Conservation (phyloP, 2,113 vertebrate genomes). For the Scatophagus argus region DNA sequence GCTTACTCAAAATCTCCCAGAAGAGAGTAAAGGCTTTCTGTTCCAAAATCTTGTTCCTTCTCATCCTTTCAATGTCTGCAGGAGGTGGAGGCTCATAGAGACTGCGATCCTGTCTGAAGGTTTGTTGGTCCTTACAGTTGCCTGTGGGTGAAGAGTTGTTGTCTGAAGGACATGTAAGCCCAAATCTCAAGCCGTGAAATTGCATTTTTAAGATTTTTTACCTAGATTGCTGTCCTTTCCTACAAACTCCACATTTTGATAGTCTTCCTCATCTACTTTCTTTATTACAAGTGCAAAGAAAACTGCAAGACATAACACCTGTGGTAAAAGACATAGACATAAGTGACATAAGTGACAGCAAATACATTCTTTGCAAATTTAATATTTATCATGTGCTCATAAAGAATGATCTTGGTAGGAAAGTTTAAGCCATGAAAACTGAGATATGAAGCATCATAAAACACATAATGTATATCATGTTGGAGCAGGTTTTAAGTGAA, state of each 20-base stretch:
- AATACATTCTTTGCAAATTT: background rate
- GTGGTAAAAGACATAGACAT: constrained; percentile 7
- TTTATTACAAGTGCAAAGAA: constrained; percentile 94
- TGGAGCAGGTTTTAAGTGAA: too few relatives aligned
- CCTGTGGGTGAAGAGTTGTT: constrained; percentile 68
- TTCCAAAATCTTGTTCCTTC: constrained; percentile 84
- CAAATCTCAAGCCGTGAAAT: background rate
- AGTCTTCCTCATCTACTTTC: constrained; percentile 89
- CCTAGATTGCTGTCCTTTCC: constrained; percentile 49
- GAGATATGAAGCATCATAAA: background rate
- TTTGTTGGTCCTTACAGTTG: constrained; percentile 68
- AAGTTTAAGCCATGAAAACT: too few relatives aligned
- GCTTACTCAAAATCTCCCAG: constrained; percentile 90
- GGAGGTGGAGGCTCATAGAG: constrained; percentile 87
- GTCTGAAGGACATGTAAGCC: background rate
- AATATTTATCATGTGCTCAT: background rate
- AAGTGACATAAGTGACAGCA: too few relatives aligned
- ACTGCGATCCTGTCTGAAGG: constrained; percentile 73
- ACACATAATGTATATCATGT: background rate
- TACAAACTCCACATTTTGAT: constrained; percentile 60
- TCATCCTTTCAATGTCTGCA: constrained; percentile 89
- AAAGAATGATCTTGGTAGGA: background rate
- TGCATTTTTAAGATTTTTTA: constrained; percentile 15
- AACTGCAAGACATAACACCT: constrained; percentile 92
- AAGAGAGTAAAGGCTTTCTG: constrained; percentile 91